Evolutionary conservation across 1,140 invertebrate genomes (phyloP).

Genomic region (Drosophila sulfurigaster): DNA sequence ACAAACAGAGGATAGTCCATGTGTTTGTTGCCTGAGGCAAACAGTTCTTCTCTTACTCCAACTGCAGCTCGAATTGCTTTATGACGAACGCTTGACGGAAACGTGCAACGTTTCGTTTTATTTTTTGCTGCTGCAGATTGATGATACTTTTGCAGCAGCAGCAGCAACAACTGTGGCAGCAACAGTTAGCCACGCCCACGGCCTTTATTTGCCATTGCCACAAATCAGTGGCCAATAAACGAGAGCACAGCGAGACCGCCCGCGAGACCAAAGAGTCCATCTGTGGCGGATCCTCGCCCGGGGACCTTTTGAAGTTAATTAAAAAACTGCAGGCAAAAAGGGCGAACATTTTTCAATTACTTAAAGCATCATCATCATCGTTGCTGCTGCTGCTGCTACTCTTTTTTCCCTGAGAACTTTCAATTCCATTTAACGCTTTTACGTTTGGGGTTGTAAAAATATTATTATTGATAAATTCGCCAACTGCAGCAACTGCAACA

Average conservation of each 20-base stretch:
- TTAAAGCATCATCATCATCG: constrained; percentile 32
- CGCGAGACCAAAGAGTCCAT: constrained; percentile 11
- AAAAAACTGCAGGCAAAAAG: constrained; percentile 51
- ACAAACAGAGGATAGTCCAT: constrained; percentile 4
- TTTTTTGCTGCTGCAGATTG: constrained; percentile 50
- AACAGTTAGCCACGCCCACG: constrained; percentile 58
- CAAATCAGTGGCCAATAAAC: constrained; percentile 77
- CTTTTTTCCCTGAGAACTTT: constrained; percentile 4
- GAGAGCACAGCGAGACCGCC: constrained; percentile 1
- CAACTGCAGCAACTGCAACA: constrained; percentile 26
- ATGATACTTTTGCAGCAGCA: constrained; percentile 63
- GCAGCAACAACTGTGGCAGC: constrained; percentile 3
- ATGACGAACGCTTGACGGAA: constrained; percentile 60
- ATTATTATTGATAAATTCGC: constrained; percentile 66
- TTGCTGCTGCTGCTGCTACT: background rate
- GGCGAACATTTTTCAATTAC: constrained; percentile 62
- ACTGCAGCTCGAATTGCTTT: constrained; percentile 41
- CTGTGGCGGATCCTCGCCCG: background rate
- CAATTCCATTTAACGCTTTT: constrained; percentile 29
- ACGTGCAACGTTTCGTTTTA: constrained; percentile 47
- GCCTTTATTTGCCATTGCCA: constrained; percentile 72
- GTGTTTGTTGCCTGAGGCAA: constrained; percentile 59
- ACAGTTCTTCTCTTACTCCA: constrained; percentile 52
- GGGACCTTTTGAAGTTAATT: constrained; percentile 77
- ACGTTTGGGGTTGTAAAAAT: constrained; percentile 53